A percentile compares a stretch with the other conserved stretches of the same genome.
These are phyloP conservation scores for Chrysemys picta DNA, from an alignment of 2,113 vertebrate species.

Conservation along the genomic window DNA sequence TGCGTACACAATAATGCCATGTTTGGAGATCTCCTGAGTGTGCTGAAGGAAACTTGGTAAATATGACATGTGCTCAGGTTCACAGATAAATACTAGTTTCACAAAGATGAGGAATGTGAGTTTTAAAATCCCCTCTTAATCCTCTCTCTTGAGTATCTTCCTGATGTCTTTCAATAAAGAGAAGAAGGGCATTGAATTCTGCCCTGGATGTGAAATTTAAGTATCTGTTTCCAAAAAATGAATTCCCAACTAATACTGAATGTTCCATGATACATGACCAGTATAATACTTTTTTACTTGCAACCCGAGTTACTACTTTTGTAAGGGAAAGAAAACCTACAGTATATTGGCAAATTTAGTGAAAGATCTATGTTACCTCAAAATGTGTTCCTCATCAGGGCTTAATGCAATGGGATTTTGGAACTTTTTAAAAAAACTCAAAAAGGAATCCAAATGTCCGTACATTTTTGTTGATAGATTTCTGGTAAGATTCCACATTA, in stretches of 20 bases:
- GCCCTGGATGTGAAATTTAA: neutral
- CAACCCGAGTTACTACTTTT: neutral
- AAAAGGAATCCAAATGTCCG: neutral
- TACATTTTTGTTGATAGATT: constrained; percentile 1
- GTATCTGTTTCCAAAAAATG: neutral
- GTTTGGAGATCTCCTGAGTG: neutral
- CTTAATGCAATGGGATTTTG: neutral
- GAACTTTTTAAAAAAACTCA: neutral
- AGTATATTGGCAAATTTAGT: neutral
- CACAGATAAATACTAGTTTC: neutral
- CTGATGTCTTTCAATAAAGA: neutral
- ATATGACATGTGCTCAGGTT: fast-evolving
- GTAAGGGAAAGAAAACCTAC: neutral
- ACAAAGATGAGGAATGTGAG: neutral
- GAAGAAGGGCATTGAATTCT: neutral
- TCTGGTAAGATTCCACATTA: neutral
- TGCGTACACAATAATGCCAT: neutral
- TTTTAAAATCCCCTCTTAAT: constrained; percentile 20
- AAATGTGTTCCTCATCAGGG: neutral
- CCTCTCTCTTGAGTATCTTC: constrained; percentile 2
- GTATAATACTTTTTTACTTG: neutral
- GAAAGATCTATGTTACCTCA: neutral
- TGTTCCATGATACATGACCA: neutral
- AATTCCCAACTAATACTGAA: neutral
- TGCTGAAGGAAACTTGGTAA: neutral